phyloP scores from a whole-genome alignment of 37 sponge, comb jelly and placozoan species.

The Corticium candelabrum region DNA sequence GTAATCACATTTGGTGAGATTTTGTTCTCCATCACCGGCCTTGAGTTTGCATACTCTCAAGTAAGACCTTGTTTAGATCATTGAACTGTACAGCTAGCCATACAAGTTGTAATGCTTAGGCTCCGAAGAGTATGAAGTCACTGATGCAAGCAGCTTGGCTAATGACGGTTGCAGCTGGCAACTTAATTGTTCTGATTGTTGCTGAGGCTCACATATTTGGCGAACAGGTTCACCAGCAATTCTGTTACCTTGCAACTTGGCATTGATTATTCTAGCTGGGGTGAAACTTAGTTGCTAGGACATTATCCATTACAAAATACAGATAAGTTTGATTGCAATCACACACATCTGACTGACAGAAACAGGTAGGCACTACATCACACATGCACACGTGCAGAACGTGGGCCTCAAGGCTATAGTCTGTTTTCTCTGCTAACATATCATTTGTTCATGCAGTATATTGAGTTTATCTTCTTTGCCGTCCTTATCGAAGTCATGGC shows the following conservation, averaged over 20 bases:
- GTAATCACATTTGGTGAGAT: conserved; percentile 95
- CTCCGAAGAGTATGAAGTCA: conserved; percentile 95
- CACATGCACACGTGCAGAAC: not conserved
- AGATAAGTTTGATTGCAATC: not conserved
- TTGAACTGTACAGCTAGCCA: conserved; percentile 1
- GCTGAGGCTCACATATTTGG: conserved; percentile 64
- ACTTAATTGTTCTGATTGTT: conserved; percentile 82
- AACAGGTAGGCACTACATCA: not conserved
- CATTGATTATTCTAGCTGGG: not conserved
- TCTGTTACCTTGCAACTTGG: not conserved
- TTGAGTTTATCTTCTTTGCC: conserved; percentile 94
- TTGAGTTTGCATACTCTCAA: conserved; percentile 98
- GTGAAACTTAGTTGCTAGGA: not conserved
- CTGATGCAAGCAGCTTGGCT: conserved; percentile 88
- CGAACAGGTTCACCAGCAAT: conserved; percentile 40
- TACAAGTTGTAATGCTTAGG: conserved; percentile 32
- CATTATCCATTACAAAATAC: not conserved
- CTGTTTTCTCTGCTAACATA: too few species aligned
- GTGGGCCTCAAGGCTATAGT: too few species aligned
- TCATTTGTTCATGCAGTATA: not conserved
- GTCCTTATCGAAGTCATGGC: conserved; percentile 42
- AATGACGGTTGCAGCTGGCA: conserved; percentile 89
- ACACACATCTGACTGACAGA: not conserved
- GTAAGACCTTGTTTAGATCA: conserved; percentile 23
- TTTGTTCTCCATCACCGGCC: conserved; percentile 93